phyloP scores from a whole-genome alignment of 2,888 invertebrate species.

The Sarcophaga variegata region DNA sequence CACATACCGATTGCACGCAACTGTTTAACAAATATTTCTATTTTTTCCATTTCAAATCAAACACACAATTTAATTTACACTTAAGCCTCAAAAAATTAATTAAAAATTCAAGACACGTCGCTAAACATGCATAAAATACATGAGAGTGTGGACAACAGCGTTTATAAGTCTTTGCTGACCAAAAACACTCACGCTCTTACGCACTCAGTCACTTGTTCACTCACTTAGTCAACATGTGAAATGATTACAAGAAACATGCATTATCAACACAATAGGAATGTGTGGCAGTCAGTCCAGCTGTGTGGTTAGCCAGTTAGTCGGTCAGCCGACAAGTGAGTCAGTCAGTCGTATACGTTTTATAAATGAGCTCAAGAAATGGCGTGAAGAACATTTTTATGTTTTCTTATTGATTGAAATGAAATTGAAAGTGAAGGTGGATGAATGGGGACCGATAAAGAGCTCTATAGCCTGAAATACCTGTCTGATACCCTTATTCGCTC shows the following conservation, averaged over 20 bases:
- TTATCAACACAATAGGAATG: neutral
- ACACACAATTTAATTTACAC: slow-evolving; percentile 59
- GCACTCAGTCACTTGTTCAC: neutral
- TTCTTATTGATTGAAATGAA: no score
- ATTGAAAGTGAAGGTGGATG: neutral
- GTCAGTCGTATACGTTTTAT: neutral
- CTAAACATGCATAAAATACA: slow-evolving; percentile 36
- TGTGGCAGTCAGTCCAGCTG: neutral
- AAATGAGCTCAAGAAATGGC: slow-evolving; percentile 25
- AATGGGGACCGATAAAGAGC: neutral
- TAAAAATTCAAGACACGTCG: slow-evolving; percentile 38
- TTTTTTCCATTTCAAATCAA: neutral
- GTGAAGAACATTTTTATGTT: slow-evolving; percentile 8
- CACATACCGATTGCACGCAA: slow-evolving; percentile 52
- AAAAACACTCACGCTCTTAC: neutral
- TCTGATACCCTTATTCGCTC: no score
- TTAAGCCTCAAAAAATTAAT: slow-evolving; percentile 10
- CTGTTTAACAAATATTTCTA: slow-evolving; percentile 10
- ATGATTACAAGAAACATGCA: slow-evolving; percentile 19
- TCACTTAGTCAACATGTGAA: neutral
- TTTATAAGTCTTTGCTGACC: neutral
- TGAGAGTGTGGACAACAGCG: slow-evolving; percentile 5
- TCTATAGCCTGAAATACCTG: neutral
- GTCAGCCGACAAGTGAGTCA: no score
- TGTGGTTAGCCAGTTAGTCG: neutral